Base-by-base conservation (phyloP, 2,113 vertebrate species). In the Embiotoca jacksoni region DNA sequence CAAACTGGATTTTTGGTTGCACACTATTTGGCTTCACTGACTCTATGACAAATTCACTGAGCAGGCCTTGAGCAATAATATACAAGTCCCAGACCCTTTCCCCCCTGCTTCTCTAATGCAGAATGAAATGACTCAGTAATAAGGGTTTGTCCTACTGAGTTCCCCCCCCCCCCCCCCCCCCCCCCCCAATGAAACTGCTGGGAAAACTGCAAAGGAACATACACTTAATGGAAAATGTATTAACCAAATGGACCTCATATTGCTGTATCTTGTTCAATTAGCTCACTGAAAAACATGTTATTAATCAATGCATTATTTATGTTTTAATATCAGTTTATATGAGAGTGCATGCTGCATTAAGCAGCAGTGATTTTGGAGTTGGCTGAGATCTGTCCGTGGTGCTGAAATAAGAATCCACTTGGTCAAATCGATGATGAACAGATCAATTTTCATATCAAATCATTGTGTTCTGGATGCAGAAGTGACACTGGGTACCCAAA, bases 11-110 rank as follows among this genome's bases (percentile, higher is more conserved):
- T 86, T 68, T 82, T 35, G 50, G 13, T 37, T 11, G 47, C 7
- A 60, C 31, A 41, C 56, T 78, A 37, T 39, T 80, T 78, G 60
- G 57, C 64, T 52, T 74, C 71, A 72, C 23, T 64, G 80, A 69
- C 67, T 87, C 37, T 78, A 55, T 85, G 77, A 86, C 59, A 79
- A 76, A 65, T 88, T 78, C 58, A 70, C 76, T 75, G 75, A 85
- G 67, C 81, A 57, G 80, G 55, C 75, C 59, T 52, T 47, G 5
- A 81, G 72, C 79, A 80, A 78, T 78, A 80, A 68, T 44, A 66
- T 9, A 50, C 47, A 58, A 71, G 49, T 81, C 73, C 54, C 68
- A 60, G 52, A 62, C 50, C 16, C 37, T 47, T 55, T 37, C 69
- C 50, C 62, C 32, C 59, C 61, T 75, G 23, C 60, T 59, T 31